Evolutionary conservation across 2,888 invertebrate species (phyloP).

Genomic region (Tenodera sinensis): DNA sequence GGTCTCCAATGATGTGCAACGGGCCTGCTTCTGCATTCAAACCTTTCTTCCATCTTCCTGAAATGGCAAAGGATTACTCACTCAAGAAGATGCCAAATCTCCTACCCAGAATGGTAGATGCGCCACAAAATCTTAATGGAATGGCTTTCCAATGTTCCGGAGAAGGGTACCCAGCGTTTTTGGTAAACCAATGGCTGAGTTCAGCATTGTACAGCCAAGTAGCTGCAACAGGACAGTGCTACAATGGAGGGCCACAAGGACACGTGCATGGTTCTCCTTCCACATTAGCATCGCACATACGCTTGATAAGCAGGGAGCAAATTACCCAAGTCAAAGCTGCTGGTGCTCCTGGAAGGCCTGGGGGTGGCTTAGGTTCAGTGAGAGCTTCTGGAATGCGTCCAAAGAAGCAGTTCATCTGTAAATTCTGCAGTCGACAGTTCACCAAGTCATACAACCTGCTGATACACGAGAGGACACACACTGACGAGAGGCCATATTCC

Average conservation of each 20-base stretch:
- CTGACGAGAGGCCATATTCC: conserved; percentile 92
- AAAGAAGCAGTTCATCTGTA: conserved; percentile 90
- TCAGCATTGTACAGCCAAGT: conserved; percentile 44
- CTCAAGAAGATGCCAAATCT: not conserved
- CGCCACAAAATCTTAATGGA: conserved; percentile 17
- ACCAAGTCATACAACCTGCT: conserved; percentile 97
- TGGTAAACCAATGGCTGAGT: conserved; percentile 72
- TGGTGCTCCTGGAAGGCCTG: conserved; percentile 18
- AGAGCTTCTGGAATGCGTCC: conserved; percentile 55
- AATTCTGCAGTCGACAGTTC: conserved; percentile 94
- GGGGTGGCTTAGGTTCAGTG: conserved; percentile 42
- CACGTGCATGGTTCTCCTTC: conserved; percentile 54
- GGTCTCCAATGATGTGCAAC: not conserved
- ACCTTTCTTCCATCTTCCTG: not conserved
- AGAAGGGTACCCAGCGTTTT: conserved; percentile 48
- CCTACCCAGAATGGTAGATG: not conserved
- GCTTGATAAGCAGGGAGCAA: not conserved
- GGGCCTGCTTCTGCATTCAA: not conserved
- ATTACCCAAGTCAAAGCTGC: conserved; percentile 4
- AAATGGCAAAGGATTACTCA: conserved; percentile 12
- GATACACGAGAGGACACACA: conserved; percentile 96
- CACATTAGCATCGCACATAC: conserved; percentile 47
- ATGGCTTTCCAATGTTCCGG: not conserved
- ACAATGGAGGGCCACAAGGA: conserved; percentile 48
- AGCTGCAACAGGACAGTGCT: conserved; percentile 37